phyloP scores from a whole-genome alignment of 2,888 invertebrate species.

The Sesia bembeciformis region DNA sequence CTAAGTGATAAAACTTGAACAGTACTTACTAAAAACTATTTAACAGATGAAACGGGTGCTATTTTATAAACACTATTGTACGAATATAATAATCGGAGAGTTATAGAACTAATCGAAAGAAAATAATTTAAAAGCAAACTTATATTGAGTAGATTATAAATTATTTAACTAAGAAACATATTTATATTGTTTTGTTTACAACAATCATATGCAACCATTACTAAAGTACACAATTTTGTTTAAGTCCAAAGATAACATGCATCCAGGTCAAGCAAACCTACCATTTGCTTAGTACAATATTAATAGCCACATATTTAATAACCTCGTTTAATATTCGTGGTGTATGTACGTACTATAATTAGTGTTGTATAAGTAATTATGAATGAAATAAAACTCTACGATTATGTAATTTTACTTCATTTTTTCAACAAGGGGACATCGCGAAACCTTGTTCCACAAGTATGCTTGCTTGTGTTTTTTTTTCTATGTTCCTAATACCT shows the following conservation, averaged over 20 bases:
- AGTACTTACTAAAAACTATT: too few relatives aligned
- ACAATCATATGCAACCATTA: neutral
- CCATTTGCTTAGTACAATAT: neutral
- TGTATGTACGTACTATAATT: neutral
- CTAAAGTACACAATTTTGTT: neutral
- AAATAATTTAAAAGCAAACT: too few relatives aligned
- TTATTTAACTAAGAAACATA: too few relatives aligned
- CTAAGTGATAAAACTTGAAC: too few relatives aligned
- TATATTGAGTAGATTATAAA: too few relatives aligned
- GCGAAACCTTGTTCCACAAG: constrained; percentile 4
- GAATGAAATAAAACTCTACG: neutral
- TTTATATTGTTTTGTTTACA: neutral
- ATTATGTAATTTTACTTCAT: neutral
- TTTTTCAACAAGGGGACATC: constrained; percentile 3
- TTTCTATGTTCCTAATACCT: constrained; percentile 16
- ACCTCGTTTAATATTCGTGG: neutral
- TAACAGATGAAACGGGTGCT: too few relatives aligned
- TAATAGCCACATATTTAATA: neutral
- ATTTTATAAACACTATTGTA: too few relatives aligned
- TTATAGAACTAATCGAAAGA: too few relatives aligned
- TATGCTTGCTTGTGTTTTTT: constrained; percentile 2
- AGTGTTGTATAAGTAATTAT: neutral
- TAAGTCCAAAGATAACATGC: constrained; percentile 3
- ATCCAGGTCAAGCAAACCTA: constrained; percentile 3
- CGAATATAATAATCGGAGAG: too few relatives aligned